A percentile compares a stretch with the other conserved stretches of the same genome.
Conservation (phyloP, 2,113 vertebrate genomes). For the Xiphophorus hellerii region DNA sequence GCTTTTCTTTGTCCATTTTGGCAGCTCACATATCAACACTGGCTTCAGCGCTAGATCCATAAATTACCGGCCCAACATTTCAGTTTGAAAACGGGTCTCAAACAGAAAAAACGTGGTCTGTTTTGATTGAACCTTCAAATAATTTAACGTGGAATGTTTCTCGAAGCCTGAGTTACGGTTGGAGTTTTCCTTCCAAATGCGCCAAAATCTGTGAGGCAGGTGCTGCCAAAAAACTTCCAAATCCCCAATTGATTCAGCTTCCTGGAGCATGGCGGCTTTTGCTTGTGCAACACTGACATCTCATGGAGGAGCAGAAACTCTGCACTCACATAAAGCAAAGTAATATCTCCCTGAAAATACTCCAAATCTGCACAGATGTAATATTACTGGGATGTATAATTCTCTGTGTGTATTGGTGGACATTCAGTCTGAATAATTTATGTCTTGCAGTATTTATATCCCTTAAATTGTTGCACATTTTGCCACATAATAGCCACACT, state of each 20-base stretch:
- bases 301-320: constrained; percentile 38
- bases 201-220: constrained; percentile 43
- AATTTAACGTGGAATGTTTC: constrained; percentile 62
- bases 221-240: constrained; percentile 56
- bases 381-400: neutral
- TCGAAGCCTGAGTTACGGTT: constrained; percentile 41
- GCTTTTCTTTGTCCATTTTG: constrained; percentile 65
- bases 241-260: constrained; percentile 23
- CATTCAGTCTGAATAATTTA: neutral
- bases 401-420: neutral
- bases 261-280: neutral
- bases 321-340: constrained; percentile 12
- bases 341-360: neutral
- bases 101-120: constrained; percentile 24
- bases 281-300: constrained; percentile 65
- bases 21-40: constrained; percentile 60
- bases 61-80: constrained; percentile 50
- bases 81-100: constrained; percentile 34
- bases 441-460: neutral
- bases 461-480: neutral
- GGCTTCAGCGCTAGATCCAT: constrained; percentile 41
- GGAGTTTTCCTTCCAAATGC: constrained; percentile 64
- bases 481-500: neutral
- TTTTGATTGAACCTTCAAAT: constrained; percentile 66
- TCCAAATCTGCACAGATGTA: neutral